Conservation (phyloP, 2,888 invertebrate genomes). For the Dione vanillae region DNA sequence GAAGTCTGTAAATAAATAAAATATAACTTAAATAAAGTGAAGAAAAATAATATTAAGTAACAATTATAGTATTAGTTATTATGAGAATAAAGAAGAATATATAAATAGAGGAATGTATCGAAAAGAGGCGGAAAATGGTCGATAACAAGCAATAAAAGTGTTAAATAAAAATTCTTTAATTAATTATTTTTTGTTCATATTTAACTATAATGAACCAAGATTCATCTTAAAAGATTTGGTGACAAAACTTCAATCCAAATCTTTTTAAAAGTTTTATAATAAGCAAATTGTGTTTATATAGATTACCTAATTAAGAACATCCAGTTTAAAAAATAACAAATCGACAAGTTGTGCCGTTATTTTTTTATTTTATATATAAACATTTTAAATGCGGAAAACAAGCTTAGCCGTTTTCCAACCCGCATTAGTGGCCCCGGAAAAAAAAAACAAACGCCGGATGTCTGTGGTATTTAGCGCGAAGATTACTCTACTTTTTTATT, state of each 20-base stretch:
- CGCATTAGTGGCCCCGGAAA: slow-evolving; percentile 22
- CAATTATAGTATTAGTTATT: no score
- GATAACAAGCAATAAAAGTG: background rate
- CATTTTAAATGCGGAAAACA: slow-evolving; percentile 15
- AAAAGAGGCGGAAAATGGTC: background rate
- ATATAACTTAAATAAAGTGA: background rate
- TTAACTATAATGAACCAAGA: background rate
- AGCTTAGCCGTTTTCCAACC: slow-evolving; percentile 2
- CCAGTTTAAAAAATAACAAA: background rate
- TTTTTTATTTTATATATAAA: background rate
- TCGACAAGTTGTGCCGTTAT: background rate
- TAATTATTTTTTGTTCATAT: background rate
- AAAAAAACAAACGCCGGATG: slow-evolving; percentile 26
- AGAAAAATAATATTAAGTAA: no score
- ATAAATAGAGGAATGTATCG: background rate
- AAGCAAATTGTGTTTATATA: background rate
- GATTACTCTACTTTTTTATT: slow-evolving; percentile 22
- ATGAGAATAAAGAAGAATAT: no score
- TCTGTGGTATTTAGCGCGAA: slow-evolving; percentile 17
- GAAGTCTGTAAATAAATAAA: slow-evolving; percentile 86
- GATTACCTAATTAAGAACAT: no score
- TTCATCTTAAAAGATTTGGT: background rate
- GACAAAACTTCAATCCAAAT: no score
- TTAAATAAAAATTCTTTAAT: background rate
- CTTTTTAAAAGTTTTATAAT: background rate